Evolutionary conservation across 2,113 vertebrate species (phyloP), one percentile per base, ranked within the genome.

Genomic region (Amblyopsis rosae): DNA sequence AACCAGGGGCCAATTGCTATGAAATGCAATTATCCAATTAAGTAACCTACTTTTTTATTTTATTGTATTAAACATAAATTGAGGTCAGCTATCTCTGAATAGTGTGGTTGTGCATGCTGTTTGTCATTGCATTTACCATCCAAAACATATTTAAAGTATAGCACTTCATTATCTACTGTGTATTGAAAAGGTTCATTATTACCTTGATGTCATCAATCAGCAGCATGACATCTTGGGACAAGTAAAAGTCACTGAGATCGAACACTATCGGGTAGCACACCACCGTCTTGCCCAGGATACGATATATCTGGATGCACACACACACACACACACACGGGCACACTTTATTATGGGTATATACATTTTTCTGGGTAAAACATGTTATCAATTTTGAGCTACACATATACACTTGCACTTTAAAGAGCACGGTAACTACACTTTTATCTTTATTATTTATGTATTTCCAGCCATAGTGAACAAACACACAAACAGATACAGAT

Each of bases 201-300:
- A 99, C 98, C 96, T 97, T 98, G 87, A 99, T 99, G 87, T 99
- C 98, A 84, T 98, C 98, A 73, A 99, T 99, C 86, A 99, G 90
- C 86, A 99, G 92, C 93, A 99, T 95, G 59, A 99, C 97, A 84
- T 99, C 97, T 70, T 99, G 98, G 73, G 96, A 98, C 94, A 99
- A 93, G 93, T 99, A 99, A 89, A 99, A 99, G 91, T 99, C 98
- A 69, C 98, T 99, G 17, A 99, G 91, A 91, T 99, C 97, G 81
- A 99, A 99, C 82, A 99, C 96, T 82, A 99, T 98, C 0, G 98
- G 96, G 86, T 98, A 98, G 87, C 95, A 98, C 70, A 99, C 98
- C 59, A 99, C 97, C 5, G 98, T 99, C 91, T 98, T 99, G 12
- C 97, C 98, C 15, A 99, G 88, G 66, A 99, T 98, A 26, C 97